Percentiles rank a stretch among this genome's conserved stretches.
phyloP scores from a whole-genome alignment of 2,888 invertebrate species.

The Clivina fossor region DNA sequence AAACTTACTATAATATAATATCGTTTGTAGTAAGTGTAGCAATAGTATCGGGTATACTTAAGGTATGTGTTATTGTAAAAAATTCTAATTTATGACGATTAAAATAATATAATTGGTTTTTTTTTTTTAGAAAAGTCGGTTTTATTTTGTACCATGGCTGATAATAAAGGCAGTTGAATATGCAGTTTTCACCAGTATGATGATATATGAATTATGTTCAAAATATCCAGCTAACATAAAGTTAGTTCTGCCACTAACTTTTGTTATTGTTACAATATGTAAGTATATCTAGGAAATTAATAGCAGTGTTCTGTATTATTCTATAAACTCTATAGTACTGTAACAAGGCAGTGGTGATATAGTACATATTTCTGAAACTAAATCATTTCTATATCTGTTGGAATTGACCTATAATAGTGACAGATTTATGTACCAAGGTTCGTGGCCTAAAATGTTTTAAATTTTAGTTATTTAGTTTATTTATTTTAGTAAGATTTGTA shows the following conservation, averaged over 20 bases:
- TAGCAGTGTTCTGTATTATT: too few species aligned
- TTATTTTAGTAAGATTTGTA: too few species aligned
- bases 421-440: too few species aligned
- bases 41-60: conserved; percentile 24
- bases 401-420: too few species aligned
- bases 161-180: conserved; percentile 23
- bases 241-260: conserved; percentile 1
- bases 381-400: too few species aligned
- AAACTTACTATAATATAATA: conserved; percentile 24
- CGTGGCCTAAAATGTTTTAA: too few species aligned
- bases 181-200: conserved; percentile 8
- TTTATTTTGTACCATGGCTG: conserved; percentile 28
- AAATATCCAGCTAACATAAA: conserved; percentile 8
- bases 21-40: conserved; percentile 25
- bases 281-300: conserved; percentile 10
- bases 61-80: conserved; percentile 8
- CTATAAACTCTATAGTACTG: neutral
- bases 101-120: conserved; percentile 8
- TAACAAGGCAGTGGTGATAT: too few species aligned
- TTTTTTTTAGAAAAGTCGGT: conserved; percentile 22
- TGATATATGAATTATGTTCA: conserved; percentile 24
- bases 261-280: conserved; percentile 21
- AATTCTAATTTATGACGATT: neutral
- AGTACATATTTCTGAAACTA: too few species aligned
- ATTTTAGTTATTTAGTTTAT: too few species aligned